Conservation (phyloP, 92 coral and sea anemone genomes). For the Galaxea fascicularis region DNA sequence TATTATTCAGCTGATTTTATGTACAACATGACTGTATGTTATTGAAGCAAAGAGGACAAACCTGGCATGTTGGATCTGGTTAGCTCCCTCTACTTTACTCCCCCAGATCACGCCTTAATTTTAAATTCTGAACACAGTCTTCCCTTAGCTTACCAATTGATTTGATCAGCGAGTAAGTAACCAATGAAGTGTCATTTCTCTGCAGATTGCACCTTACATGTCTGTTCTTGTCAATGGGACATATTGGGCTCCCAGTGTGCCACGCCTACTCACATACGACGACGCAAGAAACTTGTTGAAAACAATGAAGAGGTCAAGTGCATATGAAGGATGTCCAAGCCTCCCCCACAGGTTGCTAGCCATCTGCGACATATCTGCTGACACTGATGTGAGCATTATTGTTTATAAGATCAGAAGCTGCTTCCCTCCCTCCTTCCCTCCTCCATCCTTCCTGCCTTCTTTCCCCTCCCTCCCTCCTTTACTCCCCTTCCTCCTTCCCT, state of each 20-base stretch:
- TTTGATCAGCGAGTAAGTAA: too few relatives aligned
- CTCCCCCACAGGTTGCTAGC: constrained; percentile 93
- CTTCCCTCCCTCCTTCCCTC: neutral
- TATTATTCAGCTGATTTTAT: too few relatives aligned
- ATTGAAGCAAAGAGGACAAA: too few relatives aligned
- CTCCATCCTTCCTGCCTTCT: neutral
- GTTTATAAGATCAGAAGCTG: neutral
- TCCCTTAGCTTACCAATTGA: too few relatives aligned
- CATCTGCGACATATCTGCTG: constrained; percentile 97
- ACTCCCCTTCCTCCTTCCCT: too few relatives aligned
- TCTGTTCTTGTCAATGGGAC: constrained; percentile 95
- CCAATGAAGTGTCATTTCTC: neutral
- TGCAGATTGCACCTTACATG: constrained; percentile 97
- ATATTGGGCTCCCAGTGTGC: constrained; percentile 95
- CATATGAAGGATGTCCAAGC: constrained; percentile 95
- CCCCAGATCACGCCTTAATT: too few relatives aligned
- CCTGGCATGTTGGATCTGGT: too few relatives aligned
- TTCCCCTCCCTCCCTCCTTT: too few relatives aligned
- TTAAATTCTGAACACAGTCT: too few relatives aligned
- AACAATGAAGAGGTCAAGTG: constrained; percentile 81
- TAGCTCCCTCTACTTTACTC: too few relatives aligned
- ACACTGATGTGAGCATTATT: constrained; percentile 68
- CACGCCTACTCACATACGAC: constrained; percentile 91
- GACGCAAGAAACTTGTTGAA: constrained; percentile 90
- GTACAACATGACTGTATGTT: too few relatives aligned